These are phyloP conservation scores for Dascyllus trimaculatus DNA, from an alignment of 2,113 vertebrate species.

Conservation along the genomic window DNA sequence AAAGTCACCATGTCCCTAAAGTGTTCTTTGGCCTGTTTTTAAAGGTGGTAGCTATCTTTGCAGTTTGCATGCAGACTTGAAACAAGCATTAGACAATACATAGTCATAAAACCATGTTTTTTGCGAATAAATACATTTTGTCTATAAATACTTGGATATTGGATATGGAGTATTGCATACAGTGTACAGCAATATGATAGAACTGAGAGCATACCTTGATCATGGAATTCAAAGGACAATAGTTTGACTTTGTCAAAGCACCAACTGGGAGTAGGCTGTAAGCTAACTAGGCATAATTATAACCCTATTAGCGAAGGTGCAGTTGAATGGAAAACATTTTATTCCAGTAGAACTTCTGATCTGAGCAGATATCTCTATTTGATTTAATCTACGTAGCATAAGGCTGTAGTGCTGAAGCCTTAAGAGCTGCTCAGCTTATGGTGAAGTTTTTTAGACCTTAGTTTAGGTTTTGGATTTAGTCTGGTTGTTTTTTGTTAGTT, in stretches of 20 bases:
- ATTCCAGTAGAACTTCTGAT: no score
- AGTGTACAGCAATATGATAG: not conserved
- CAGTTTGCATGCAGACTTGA: not conserved
- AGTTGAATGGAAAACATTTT: no score
- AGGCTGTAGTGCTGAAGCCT: constrained; percentile 23
- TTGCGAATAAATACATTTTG: no score
- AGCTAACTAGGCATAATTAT: no score
- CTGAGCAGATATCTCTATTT: constrained; percentile 27
- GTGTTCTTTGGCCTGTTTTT: not conserved
- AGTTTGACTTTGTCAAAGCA: constrained; percentile 24
- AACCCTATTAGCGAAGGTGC: no score
- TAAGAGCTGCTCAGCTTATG: constrained; percentile 13
- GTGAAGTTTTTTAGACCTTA: no score
- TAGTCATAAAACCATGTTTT: no score
- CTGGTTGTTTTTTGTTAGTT: no score
- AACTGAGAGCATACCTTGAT: not conserved
- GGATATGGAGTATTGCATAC: no score
- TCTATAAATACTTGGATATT: no score
- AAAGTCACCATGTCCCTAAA: constrained; percentile 21
- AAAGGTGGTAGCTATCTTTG: constrained; percentile 20
- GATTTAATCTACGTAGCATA: constrained; percentile 34
- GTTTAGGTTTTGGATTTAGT: no score
- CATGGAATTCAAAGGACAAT: constrained; percentile 32
- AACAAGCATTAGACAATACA: no score
- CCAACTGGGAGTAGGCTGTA: not conserved